phyloP scores from a whole-genome alignment of 1,140 invertebrate species.

The Trissolcus basalis region DNA sequence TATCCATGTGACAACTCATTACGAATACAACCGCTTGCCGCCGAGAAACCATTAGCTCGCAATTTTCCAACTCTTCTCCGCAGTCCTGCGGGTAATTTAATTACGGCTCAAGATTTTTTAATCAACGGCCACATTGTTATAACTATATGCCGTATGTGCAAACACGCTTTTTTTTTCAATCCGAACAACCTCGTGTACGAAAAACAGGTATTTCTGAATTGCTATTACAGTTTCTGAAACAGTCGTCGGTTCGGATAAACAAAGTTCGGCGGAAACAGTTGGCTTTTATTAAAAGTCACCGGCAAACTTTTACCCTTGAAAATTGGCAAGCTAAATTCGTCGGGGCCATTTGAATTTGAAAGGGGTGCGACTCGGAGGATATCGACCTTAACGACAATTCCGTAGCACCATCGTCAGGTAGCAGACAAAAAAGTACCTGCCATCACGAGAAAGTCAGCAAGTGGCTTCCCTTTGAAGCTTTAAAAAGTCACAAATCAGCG shows the following conservation, averaged over 20 bases:
- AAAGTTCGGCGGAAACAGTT: too few relatives aligned
- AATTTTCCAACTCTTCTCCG: slow-evolving; percentile 11
- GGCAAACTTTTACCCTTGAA: too few relatives aligned
- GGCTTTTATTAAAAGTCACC: too few relatives aligned
- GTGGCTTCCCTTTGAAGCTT: slow-evolving; percentile 16
- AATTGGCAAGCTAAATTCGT: too few relatives aligned
- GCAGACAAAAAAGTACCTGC: slow-evolving; percentile 32
- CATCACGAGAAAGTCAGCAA: slow-evolving; percentile 38
- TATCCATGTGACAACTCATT: slow-evolving; percentile 24
- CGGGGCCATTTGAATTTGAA: neutral
- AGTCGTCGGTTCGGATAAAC: too few relatives aligned
- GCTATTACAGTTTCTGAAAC: too few relatives aligned
- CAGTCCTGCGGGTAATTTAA: slow-evolving; percentile 33
- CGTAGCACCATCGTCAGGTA: slow-evolving; percentile 32
- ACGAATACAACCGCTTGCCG: neutral
- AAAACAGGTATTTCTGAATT: too few relatives aligned
- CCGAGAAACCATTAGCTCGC: slow-evolving; percentile 24
- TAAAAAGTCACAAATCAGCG: slow-evolving; percentile 37
- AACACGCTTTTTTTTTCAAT: too few relatives aligned
- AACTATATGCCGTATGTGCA: too few relatives aligned
- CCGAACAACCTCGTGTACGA: too few relatives aligned
- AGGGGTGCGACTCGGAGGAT: slow-evolving; percentile 18
- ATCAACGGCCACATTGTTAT: slow-evolving; percentile 24
- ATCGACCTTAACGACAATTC: slow-evolving; percentile 29
- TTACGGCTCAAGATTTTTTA: slow-evolving; percentile 45